Percentiles rank a stretch among this genome's conserved stretches.
These are phyloP conservation scores for Sebastes itinus DNA, from an alignment of 2,797 vertebrate genomes.

Conservation along the genomic window DNA sequence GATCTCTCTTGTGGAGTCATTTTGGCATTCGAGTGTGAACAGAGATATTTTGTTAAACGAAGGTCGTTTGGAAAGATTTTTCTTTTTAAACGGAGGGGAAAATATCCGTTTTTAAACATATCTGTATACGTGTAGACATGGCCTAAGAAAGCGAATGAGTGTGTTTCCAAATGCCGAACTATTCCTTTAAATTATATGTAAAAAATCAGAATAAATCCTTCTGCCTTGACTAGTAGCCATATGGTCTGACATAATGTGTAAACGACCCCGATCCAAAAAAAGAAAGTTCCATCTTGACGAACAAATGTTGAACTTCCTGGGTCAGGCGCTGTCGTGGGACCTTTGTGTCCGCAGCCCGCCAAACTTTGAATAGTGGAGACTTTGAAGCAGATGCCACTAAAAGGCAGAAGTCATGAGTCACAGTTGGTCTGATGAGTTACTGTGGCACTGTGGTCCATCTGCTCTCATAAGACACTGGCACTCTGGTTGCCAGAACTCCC, in stretches of 20 bases:
- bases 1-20: no score
- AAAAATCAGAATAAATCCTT: neutral
- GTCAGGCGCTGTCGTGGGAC: conserved; percentile 36
- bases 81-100: no score
- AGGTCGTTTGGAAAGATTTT: no score
- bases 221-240: neutral
- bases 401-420: conserved; percentile 67
- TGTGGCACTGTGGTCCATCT: conserved; percentile 67
- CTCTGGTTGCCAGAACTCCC: conserved; percentile 57
- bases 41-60: no score
- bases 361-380: conserved; percentile 49
- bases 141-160: neutral
- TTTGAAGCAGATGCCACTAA: conserved; percentile 70
- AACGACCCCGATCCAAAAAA: conserved; percentile 12
- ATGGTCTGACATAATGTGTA: conserved; percentile 37
- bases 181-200: neutral
- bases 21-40: no score
- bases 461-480: conserved; percentile 61
- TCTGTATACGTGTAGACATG: accelerated
- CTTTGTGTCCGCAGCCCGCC: conserved; percentile 34
- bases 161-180: neutral
- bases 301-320: conserved; percentile 49
- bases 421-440: conserved; percentile 60
- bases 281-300: conserved; percentile 49
- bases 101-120: no score